phyloP scores from a whole-genome alignment of 2,888 invertebrate species.

The Axea sp. region DNA sequence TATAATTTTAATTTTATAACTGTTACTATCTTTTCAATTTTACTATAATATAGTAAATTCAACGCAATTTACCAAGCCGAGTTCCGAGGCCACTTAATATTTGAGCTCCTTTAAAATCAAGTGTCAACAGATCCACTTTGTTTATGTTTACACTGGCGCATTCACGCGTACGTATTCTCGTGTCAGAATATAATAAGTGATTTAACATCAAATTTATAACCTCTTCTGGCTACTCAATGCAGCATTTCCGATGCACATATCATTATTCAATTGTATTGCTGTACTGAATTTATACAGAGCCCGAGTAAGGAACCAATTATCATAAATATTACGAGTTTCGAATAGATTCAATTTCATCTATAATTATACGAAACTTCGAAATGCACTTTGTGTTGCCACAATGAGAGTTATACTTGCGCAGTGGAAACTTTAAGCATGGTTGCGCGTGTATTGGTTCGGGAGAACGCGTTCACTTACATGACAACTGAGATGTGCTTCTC shows the following conservation, averaged over 20 bases:
- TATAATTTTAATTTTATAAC: neutral
- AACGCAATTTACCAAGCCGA: too few relatives aligned
- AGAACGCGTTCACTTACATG: too few relatives aligned
- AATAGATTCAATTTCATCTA: conserved; percentile 38
- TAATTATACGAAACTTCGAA: conserved; percentile 35
- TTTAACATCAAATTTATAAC: conserved; percentile 37
- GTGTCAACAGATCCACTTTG: conserved; percentile 1
- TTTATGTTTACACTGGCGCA: conserved; percentile 18
- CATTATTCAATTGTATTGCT: conserved; percentile 10
- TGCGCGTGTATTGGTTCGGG: too few relatives aligned
- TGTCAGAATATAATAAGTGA: conserved; percentile 26
- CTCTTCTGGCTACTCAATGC: conserved; percentile 17
- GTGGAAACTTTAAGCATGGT: conserved; percentile 48
- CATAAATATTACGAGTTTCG: conserved; percentile 38
- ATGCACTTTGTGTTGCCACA: conserved; percentile 41
- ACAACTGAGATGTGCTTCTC: too few relatives aligned
- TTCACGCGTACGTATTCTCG: conserved; percentile 6
- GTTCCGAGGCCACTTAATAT: too few relatives aligned
- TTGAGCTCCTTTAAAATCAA: too few relatives aligned
- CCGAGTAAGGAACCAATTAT: conserved; percentile 28
- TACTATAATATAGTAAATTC: too few relatives aligned
- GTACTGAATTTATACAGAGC: conserved; percentile 7
- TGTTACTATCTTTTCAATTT: too few relatives aligned
- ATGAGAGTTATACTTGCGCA: conserved; percentile 47
- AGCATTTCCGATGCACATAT: neutral